Conservation (phyloP, 2,797 vertebrate genomes). For the Tympanoctomys barrerae region DNA sequence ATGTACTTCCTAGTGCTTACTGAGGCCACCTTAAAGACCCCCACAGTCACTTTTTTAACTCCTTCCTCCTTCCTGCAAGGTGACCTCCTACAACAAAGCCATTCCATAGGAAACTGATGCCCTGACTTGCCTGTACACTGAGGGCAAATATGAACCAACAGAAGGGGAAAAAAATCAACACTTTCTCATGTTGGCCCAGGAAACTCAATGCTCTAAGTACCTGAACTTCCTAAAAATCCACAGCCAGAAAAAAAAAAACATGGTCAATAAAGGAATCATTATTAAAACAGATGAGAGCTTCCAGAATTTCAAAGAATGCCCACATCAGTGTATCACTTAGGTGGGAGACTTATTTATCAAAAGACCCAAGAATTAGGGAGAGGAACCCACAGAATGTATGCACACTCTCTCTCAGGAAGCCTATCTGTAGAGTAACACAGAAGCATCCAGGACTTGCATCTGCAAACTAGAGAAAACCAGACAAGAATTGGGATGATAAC, state of each 20-base stretch:
- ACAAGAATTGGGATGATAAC: background rate
- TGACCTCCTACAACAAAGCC: background rate
- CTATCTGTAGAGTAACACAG: constrained; percentile 13
- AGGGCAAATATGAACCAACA: background rate
- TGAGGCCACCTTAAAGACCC: background rate
- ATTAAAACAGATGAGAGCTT: background rate
- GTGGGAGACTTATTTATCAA: background rate
- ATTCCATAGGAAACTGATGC: background rate
- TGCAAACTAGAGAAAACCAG: constrained; percentile 20
- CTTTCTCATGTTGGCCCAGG: background rate
- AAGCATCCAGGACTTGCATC: background rate
- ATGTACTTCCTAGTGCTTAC: background rate
- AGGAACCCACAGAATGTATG: background rate
- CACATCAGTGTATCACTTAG: background rate
- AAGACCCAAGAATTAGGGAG: background rate
- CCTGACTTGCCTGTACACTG: background rate
- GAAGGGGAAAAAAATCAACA: background rate
- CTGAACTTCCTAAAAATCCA: background rate
- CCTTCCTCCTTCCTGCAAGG: background rate
- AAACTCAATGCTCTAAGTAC: background rate
- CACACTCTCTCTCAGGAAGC: background rate
- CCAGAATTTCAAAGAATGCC: background rate
- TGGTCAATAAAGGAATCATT: background rate
- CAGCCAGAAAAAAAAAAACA: background rate
- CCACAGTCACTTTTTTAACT: background rate